Percentiles rank a stretch among this genome's conserved stretches.
phyloP scores from a whole-genome alignment of 92 coral and sea anemone genomes.

The Epizoanthus illoricatus region DNA sequence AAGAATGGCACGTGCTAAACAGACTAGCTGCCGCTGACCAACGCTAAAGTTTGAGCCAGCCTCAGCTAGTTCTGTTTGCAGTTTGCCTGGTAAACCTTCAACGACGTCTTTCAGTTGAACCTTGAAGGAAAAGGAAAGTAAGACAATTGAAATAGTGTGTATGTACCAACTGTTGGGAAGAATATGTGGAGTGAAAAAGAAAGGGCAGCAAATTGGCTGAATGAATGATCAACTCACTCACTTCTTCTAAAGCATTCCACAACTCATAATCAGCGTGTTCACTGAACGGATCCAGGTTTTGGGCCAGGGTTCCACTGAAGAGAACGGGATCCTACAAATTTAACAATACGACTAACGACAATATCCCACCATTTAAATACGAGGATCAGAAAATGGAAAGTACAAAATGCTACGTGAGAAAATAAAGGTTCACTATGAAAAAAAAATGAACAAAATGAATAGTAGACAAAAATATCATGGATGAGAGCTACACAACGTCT shows the following conservation, averaged over 20 bases:
- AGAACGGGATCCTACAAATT: conserved; percentile 81
- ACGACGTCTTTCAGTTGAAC: conserved; percentile 87
- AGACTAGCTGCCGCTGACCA: conserved; percentile 97
- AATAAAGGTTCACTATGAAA: no score
- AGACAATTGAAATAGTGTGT: not conserved
- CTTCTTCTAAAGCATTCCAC: conserved; percentile 94
- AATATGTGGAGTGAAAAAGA: not conserved
- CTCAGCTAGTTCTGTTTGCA: conserved; percentile 75
- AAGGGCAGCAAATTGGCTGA: not conserved
- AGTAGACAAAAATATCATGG: no score
- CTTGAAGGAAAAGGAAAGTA: conserved; percentile 30
- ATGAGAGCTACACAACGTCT: no score
- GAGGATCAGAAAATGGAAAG: no score
- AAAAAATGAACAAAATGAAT: no score
- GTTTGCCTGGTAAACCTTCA: conserved; percentile 73
- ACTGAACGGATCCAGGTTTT: conserved; percentile 84
- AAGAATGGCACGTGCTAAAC: conserved; percentile 92
- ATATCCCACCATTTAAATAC: no score
- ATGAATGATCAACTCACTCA: not conserved
- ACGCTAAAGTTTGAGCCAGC: conserved; percentile 95
- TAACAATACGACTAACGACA: not conserved
- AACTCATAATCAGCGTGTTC: conserved; percentile 69
- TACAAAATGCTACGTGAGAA: no score
- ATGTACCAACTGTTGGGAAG: not conserved
- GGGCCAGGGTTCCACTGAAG: conserved; percentile 80